These are phyloP conservation scores for Chamaea fasciata DNA, from an alignment of 2,113 vertebrate genomes.

Conservation along the genomic window DNA sequence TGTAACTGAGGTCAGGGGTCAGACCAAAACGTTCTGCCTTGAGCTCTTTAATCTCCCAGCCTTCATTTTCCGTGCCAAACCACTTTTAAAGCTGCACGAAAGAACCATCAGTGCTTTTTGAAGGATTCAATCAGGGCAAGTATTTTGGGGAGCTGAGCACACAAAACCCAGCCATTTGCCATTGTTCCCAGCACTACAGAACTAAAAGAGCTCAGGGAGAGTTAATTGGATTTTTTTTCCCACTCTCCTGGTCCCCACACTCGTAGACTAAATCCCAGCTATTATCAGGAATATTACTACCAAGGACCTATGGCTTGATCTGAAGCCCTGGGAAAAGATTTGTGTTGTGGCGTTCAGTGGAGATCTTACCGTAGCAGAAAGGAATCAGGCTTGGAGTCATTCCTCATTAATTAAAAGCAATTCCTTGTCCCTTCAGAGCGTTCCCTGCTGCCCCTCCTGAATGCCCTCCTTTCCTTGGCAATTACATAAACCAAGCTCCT, in stretches of 20 bases:
- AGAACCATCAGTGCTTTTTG: not conserved
- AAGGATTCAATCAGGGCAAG: not conserved
- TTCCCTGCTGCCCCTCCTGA: not conserved
- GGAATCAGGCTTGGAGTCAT: not conserved
- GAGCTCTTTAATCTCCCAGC: not conserved
- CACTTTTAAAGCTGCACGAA: not conserved
- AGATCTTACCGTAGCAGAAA: not conserved
- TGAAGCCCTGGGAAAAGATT: conserved; percentile 4
- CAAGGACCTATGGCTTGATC: not conserved
- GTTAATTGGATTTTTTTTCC: conserved; percentile 1
- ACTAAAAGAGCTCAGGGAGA: not conserved
- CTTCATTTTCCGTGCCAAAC: not conserved
- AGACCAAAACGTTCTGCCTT: not conserved
- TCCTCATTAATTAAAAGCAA: conserved; percentile 29
- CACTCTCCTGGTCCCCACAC: not conserved
- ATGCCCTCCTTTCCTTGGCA: conserved; percentile 2
- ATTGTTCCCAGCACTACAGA: not conserved
- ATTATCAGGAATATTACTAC: not conserved
- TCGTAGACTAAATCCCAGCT: not conserved
- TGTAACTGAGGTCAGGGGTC: not conserved
- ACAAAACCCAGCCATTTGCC: not conserved
- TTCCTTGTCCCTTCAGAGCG: not conserved
- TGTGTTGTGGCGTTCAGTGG: not conserved
- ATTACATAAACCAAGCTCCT: not conserved
- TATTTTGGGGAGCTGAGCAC: not conserved